Evolutionary conservation across 2,797 vertebrate species (phyloP).

Genomic region (Anableps anableps): DNA sequence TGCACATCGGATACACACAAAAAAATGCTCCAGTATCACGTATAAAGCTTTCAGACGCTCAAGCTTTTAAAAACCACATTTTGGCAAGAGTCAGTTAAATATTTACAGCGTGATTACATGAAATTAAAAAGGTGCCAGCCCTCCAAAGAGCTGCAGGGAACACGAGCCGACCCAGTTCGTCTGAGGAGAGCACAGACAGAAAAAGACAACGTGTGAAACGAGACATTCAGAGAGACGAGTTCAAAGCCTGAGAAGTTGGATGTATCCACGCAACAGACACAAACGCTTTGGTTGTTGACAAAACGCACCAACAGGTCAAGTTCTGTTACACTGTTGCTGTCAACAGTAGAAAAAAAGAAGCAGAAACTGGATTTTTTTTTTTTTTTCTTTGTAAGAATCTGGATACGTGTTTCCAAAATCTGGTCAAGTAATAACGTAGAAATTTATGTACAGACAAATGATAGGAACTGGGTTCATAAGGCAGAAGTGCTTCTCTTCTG

Average conservation of each 20-base stretch:
- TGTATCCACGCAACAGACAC: constrained; percentile 41
- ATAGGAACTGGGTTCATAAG: constrained; percentile 67
- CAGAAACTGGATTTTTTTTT: not conserved
- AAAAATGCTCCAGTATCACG: constrained; percentile 32
- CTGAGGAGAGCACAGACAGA: constrained; percentile 28
- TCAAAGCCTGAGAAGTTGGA: constrained; percentile 75
- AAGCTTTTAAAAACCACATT: constrained; percentile 34
- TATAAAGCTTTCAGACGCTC: constrained; percentile 62
- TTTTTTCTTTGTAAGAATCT: constrained; percentile 33
- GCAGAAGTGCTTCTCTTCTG: constrained; percentile 70
- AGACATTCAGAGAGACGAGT: constrained; percentile 73
- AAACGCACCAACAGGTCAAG: constrained; percentile 63
- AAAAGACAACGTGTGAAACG: constrained; percentile 37
- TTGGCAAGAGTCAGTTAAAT: constrained; percentile 62
- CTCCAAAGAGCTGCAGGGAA: constrained; percentile 16
- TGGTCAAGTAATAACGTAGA: constrained; percentile 68
- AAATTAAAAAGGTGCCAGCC: constrained; percentile 47
- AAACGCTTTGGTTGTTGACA: constrained; percentile 79
- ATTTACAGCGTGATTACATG: constrained; percentile 48
- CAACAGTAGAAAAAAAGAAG: constrained; percentile 35
- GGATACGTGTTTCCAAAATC: constrained; percentile 53
- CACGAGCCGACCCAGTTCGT: constrained; percentile 16
- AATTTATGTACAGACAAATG: constrained; percentile 57
- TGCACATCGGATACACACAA: constrained; percentile 51
- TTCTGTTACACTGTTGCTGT: constrained; percentile 44